Evolutionary conservation across 2,797 vertebrate species (phyloP).

Genomic region (Macrochelys suwanniensis): DNA sequence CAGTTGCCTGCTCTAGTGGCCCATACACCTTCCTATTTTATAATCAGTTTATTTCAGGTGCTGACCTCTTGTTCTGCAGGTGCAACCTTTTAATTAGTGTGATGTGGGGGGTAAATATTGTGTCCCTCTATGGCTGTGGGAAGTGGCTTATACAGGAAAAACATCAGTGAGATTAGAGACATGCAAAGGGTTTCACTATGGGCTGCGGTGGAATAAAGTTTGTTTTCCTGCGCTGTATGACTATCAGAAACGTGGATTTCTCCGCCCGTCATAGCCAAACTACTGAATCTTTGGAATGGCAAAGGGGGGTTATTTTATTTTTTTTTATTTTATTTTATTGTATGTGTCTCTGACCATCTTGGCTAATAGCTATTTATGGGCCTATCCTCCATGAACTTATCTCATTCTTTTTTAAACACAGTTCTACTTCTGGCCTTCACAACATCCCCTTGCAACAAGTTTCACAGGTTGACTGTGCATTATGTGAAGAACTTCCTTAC

Average conservation of each 20-base stretch:
- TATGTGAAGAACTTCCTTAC: neutral
- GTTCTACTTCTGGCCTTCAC: neutral
- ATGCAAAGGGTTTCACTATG: neutral
- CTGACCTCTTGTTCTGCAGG: neutral
- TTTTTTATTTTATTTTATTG: neutral
- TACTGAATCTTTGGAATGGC: constrained; percentile 19
- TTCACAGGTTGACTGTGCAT: too few relatives aligned
- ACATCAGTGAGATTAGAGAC: fast-evolving
- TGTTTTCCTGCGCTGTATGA: neutral
- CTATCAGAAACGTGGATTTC: constrained; percentile 21
- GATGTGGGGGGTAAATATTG: neutral
- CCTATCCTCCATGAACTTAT: neutral
- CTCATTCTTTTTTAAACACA: neutral
- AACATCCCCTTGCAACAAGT: neutral
- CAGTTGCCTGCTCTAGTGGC: neutral
- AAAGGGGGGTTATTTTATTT: constrained; percentile 22
- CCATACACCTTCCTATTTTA: fast-evolving
- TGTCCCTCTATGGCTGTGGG: neutral
- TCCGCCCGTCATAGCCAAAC: constrained; percentile 19
- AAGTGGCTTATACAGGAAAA: neutral
- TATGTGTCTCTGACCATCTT: neutral
- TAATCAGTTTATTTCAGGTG: neutral
- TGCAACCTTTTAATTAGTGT: neutral
- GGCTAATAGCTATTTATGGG: neutral
- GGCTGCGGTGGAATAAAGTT: neutral